Base-by-base conservation (phyloP, 1,140 invertebrate genomes). In the Sinonovacula constricta region DNA sequence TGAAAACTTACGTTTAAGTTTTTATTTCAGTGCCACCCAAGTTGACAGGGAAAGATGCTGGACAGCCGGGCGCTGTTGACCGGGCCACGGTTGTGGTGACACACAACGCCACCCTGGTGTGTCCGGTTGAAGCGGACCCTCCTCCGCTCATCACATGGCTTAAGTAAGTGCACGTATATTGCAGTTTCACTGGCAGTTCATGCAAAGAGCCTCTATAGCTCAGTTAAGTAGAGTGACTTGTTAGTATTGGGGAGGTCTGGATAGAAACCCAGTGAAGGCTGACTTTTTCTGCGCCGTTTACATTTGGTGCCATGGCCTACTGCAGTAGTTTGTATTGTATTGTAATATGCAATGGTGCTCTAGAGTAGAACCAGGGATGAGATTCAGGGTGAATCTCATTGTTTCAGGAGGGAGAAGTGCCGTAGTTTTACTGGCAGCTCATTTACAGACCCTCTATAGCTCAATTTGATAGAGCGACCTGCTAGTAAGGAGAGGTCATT, bases 121-220 rank as follows among this genome's bases (percentile, higher is more conserved):
- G 92, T 81, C 88, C 88, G 5, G 91, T 86, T 4, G 83, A 88
- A 14, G 92, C 89, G 26, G 91, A 90, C 33, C 92, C 92, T 3
- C 81, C 81, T 39, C 92, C 92, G 2, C 81, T 78, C 26, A 87
- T 93, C 66, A 88, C 85, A 5, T 93, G 92, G 92, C 88, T 88
- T 63, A 91, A 88, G 72, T 65, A 24, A 70, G 67, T 54, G 5
- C 4, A 24, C 15, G 30, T 22, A 66, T 12, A 24, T 57, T 12
- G 10, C 22, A 57, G 18, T 26, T 22, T 57, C 10, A 22, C 22
- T 24, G 10, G 54, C 54, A 18, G 10, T 14, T 12, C 28, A 24
- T 18, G 22, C 18, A 7, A 7, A 7, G 54, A 57, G 10, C 54
- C 54, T 57, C 54, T 26, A 12, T 12, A 7, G 54, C 18, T 57